Percentiles rank a stretch among this genome's conserved stretches.
phyloP scores from a whole-genome alignment of 2,113 vertebrate genomes.

The Oryzias celebensis region DNA sequence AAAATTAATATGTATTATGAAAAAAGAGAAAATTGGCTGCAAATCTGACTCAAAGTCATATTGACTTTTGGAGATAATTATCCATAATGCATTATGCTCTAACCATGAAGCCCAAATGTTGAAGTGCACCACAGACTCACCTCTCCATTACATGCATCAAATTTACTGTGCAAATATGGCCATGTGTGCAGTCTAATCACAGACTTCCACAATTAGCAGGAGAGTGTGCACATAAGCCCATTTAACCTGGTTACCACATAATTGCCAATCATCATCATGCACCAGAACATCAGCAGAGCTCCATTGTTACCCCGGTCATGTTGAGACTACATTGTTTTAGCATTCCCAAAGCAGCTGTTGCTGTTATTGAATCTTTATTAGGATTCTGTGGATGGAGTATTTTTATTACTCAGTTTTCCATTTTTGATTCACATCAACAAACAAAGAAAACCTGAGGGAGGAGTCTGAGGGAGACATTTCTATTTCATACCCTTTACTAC shows the following conservation, averaged over 20 bases:
- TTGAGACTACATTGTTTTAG: slow-evolving; percentile 13
- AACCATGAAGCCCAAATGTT: slow-evolving; percentile 2
- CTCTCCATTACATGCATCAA: slow-evolving; percentile 10
- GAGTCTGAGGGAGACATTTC: slow-evolving; percentile 2
- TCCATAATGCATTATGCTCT: not conserved
- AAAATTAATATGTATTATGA: no score
- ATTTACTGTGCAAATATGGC: slow-evolving; percentile 6
- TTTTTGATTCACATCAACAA: not conserved
- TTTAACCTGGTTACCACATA: slow-evolving; percentile 46
- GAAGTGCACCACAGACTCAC: slow-evolving; percentile 8
- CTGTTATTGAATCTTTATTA: slow-evolving; percentile 2
- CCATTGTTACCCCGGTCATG: slow-evolving; percentile 10
- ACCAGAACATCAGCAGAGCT: slow-evolving; percentile 32
- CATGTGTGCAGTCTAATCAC: slow-evolving; percentile 5
- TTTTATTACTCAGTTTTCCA: not conserved
- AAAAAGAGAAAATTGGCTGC: not conserved
- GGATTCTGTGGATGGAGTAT: slow-evolving; percentile 8
- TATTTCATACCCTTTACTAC: not conserved
- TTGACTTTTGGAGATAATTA: not conserved
- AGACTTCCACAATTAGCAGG: slow-evolving; percentile 6
- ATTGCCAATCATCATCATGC: slow-evolving; percentile 34
- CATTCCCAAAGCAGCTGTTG: slow-evolving; percentile 20
- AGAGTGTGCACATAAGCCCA: slow-evolving; percentile 11
- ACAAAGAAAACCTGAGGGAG: not conserved
- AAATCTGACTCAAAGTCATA: not conserved